Evolutionary conservation across 2,888 invertebrate genomes (phyloP).

Genomic region (Ecliptopera silaceata): DNA sequence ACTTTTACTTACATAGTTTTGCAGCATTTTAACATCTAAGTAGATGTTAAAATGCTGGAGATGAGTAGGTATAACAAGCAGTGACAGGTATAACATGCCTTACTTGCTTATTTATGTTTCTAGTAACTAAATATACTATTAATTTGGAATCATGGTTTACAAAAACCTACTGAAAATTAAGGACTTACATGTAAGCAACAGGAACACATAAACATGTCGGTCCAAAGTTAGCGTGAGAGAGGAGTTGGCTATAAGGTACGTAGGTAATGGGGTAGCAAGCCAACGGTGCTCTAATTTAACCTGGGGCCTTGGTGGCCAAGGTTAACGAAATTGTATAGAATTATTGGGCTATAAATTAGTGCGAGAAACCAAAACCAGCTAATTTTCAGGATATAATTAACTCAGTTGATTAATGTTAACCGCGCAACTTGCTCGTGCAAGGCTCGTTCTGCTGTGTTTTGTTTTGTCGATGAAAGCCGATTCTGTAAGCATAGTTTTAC

Average conservation of each 20-base stretch:
- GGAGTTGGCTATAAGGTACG: constrained; percentile 24
- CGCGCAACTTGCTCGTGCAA: constrained; percentile 1
- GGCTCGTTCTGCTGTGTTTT: constrained; percentile 3
- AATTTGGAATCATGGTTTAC: constrained; percentile 22
- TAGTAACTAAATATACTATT: no score
- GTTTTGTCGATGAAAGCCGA: constrained; percentile 1
- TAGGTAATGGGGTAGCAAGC: constrained; percentile 23
- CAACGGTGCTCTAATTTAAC: constrained; percentile 20
- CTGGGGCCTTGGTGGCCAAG: constrained; percentile 26
- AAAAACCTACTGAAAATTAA: constrained; percentile 25
- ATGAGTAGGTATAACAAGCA: no score
- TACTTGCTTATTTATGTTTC: no score
- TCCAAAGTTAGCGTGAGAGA: constrained; percentile 33
- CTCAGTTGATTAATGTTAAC: constrained; percentile 18
- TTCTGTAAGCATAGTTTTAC: background rate
- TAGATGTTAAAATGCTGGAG: no score
- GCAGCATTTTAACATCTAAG: no score
- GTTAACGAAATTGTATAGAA: constrained; percentile 19
- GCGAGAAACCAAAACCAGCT: constrained; percentile 11
- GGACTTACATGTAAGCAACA: constrained; percentile 17
- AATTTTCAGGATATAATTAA: constrained; percentile 10
- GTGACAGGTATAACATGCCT: no score
- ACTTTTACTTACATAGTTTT: background rate
- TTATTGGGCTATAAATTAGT: constrained; percentile 22
- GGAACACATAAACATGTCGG: constrained; percentile 20